These are phyloP conservation scores for Tamandua tetradactyla DNA, from an alignment of 2,797 vertebrate species.

Conservation along the genomic window DNA sequence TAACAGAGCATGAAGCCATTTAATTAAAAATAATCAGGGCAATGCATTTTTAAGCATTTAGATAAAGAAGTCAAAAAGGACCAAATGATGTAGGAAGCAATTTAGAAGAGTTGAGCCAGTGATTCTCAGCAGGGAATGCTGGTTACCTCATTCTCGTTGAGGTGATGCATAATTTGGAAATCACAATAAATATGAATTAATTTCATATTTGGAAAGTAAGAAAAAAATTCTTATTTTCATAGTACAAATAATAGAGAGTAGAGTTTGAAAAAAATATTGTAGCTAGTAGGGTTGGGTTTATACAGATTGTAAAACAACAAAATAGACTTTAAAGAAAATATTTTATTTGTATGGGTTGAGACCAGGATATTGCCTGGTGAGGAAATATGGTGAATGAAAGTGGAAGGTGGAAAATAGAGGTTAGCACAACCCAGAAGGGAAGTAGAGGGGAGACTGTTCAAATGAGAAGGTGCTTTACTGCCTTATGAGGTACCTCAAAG, in stretches of 20 bases:
- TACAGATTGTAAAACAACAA: slow-evolving; percentile 8
- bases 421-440: background rate
- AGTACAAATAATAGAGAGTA: background rate
- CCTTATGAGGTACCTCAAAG: background rate
- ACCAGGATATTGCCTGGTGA: background rate
- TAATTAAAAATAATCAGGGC: background rate
- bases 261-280: background rate
- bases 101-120: background rate
- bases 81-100: background rate
- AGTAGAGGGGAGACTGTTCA: background rate
- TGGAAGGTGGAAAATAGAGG: background rate
- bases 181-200: slow-evolving; percentile 4
- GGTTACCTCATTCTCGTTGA: background rate
- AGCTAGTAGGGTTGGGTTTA: background rate
- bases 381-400: background rate
- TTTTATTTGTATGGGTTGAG: background rate
- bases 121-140: background rate
- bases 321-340: background rate
- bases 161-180: background rate
- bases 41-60: background rate
- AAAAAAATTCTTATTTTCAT: slow-evolving; percentile 7
- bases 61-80: background rate
- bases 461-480: background rate
- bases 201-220: slow-evolving; percentile 12
- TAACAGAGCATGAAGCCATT: background rate